A percentile compares a stretch with the other conserved stretches of the same genome.
Evolutionary conservation across 2,797 vertebrate genomes (phyloP).

Genomic region (Poeciliopsis paucimaculata): DNA sequence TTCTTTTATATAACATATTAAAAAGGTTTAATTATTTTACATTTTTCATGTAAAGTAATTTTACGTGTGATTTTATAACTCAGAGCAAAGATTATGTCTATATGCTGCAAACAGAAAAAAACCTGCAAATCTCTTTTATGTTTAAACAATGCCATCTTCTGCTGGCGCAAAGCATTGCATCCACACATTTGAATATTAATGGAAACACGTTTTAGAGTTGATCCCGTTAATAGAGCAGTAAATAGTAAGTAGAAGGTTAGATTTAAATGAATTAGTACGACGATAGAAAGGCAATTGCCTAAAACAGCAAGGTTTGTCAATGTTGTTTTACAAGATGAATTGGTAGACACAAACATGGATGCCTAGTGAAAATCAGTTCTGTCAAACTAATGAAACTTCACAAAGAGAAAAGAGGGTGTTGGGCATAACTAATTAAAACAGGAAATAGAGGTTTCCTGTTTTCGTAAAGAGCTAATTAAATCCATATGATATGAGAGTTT

Average conservation of each 20-base stretch:
- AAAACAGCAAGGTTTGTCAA: background rate
- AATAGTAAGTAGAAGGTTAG: background rate
- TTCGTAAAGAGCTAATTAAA: background rate
- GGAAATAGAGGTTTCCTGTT: background rate
- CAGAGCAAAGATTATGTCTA: background rate
- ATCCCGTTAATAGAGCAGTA: background rate
- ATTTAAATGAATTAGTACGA: background rate
- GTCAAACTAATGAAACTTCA: background rate
- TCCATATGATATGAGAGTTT: background rate
- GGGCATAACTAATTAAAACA: background rate
- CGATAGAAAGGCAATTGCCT: background rate
- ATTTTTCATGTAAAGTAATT: background rate
- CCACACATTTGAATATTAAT: background rate
- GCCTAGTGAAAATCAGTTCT: background rate
- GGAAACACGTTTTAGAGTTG: background rate
- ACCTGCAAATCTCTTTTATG: background rate
- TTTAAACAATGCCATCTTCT: background rate
- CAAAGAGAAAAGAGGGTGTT: background rate
- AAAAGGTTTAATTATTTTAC: background rate
- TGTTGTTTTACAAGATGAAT: background rate
- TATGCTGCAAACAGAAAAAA: background rate
- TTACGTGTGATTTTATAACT: background rate
- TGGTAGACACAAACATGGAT: too few species aligned
- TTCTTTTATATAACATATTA: background rate
- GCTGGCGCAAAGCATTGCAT: background rate